Evolutionary conservation across 2,113 vertebrate genomes (phyloP).

Genomic region (Zootoca vivipara): DNA sequence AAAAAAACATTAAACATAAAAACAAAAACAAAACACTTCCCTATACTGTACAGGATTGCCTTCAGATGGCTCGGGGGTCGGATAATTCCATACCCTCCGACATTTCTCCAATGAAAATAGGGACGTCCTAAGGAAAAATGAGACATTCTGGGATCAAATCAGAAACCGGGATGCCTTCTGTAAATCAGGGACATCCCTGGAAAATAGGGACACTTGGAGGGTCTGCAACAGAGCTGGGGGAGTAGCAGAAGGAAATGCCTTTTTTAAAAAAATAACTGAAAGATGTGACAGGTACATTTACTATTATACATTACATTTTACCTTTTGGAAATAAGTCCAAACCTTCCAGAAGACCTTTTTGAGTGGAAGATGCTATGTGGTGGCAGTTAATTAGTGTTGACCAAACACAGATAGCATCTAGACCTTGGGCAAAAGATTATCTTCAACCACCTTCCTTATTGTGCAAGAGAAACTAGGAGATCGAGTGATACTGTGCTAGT

Average conservation of each 20-base stretch:
- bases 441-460: neutral
- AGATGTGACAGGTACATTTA: neutral
- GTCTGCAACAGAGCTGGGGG: too few relatives aligned
- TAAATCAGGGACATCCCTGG: too few relatives aligned
- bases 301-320: neutral
- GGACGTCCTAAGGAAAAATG: too few relatives aligned
- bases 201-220: too few relatives aligned
- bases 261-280: neutral
- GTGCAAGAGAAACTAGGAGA: neutral
- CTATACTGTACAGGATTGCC: too few relatives aligned
- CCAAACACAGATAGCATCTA: neutral
- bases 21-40: too few relatives aligned
- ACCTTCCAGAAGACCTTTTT: neutral
- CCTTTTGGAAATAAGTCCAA: neutral
- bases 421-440: neutral
- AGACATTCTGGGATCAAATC: too few relatives aligned
- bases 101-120: too few relatives aligned
- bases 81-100: too few relatives aligned
- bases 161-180: too few relatives aligned
- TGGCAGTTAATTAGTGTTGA: neutral
- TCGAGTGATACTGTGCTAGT: neutral
- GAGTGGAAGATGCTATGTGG: neutral
- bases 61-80: too few relatives aligned
- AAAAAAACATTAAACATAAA: too few relatives aligned
- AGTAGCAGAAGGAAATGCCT: neutral